A percentile compares a stretch with the other conserved stretches of the same genome.
phyloP scores from a whole-genome alignment of 2,888 invertebrate genomes.

The Hyalella azteca region DNA sequence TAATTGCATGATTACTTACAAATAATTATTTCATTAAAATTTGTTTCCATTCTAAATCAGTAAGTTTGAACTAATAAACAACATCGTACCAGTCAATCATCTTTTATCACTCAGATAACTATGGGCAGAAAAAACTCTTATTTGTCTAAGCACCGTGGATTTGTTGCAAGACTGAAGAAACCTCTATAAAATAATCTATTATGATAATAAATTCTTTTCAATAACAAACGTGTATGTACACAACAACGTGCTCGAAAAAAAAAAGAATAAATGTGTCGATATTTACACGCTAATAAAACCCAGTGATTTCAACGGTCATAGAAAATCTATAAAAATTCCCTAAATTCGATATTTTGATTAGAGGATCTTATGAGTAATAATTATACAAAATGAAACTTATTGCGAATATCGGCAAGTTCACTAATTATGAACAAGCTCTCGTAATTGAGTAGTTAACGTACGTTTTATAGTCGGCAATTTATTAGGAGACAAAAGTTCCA shows the following conservation, averaged over 20 bases:
- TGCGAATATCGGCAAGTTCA: background rate
- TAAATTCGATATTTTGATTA: background rate
- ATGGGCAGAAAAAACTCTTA: background rate
- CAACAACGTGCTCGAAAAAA: constrained; percentile 25
- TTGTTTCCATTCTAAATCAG: background rate
- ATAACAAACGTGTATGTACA: constrained; percentile 35
- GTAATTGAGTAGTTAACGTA: background rate
- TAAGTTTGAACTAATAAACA: background rate
- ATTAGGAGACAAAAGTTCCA: background rate
- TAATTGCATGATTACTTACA: background rate
- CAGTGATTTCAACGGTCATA: background rate
- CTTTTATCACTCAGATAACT: background rate
- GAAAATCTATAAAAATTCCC: constrained; percentile 15
- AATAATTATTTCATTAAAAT: background rate
- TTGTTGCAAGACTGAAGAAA: background rate
- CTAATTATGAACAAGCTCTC: background rate
- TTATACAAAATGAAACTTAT: background rate
- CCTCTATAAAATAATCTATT: constrained; percentile 2
- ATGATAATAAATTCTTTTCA: constrained; percentile 27
- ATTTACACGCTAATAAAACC: background rate
- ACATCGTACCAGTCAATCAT: background rate
- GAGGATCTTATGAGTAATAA: background rate
- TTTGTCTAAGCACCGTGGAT: constrained; percentile 13
- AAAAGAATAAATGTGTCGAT: background rate
- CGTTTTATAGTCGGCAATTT: background rate